Percentiles rank a stretch among this genome's conserved stretches.
Evolutionary conservation across 2,113 vertebrate genomes (phyloP).

Genomic region (Poecile atricapillus): DNA sequence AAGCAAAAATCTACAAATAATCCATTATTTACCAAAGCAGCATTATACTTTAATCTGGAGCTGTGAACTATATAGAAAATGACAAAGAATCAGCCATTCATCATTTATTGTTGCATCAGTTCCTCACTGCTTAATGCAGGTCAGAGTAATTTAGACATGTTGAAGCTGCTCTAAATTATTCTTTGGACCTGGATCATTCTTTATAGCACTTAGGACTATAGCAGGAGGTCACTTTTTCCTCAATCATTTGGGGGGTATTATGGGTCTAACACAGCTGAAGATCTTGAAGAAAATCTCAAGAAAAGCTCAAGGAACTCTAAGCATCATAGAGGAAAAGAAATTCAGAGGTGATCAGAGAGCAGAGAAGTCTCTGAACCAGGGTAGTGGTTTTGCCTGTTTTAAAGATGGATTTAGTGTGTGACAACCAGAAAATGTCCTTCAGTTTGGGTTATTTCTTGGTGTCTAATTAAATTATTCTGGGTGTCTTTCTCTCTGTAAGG

Average conservation of each 20-base stretch:
- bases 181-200: neutral
- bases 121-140: neutral
- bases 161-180: neutral
- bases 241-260: neutral
- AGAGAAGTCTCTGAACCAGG: neutral
- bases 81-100: neutral
- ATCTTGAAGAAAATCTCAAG: neutral
- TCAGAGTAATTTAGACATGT: neutral
- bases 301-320: neutral
- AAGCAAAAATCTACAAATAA: neutral
- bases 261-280: neutral
- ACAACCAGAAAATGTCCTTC: slow-evolving; percentile 54
- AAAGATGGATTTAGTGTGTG: slow-evolving; percentile 23
- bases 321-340: neutral
- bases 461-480: slow-evolving; percentile 54
- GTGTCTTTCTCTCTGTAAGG: neutral
- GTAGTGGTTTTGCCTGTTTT: neutral
- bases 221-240: neutral
- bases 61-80: neutral
- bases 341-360: neutral
- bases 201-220: neutral
- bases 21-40: neutral
- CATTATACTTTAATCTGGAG: neutral
- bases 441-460: slow-evolving; percentile 39
- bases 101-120: neutral